Base-by-base conservation (phyloP, 1,140 invertebrate species). In the Nebria ingens region DNA sequence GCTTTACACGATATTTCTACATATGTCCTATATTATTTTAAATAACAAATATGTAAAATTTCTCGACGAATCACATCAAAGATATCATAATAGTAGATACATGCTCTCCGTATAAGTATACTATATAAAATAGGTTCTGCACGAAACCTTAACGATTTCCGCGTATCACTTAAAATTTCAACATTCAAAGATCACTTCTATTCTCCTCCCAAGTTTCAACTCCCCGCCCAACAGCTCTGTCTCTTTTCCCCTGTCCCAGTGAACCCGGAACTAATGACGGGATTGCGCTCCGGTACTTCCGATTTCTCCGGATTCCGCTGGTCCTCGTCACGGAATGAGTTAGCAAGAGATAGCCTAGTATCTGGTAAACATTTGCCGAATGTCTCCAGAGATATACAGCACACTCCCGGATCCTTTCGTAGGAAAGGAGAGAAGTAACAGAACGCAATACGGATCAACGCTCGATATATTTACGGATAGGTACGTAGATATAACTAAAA, bases 181-280 rank as follows among this genome's bases (percentile, higher is more conserved):
- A 13, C 40, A 45, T 45, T 45, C 15, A 45, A 45, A 45, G 40
- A 45, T 45, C 40, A n/a, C n/a, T n/a, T n/a, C n/a, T n/a, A n/a
- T n/a, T n/a, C n/a, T n/a, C n/a, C n/a, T n/a, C n/a, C n/a, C n/a
- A n/a, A n/a, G n/a, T n/a, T n/a, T n/a, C n/a, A n/a, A n/a, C n/a
- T n/a, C n/a, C n/a, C n/a, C n/a, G 40, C 40, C 9, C 40, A 45
- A 12, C 9, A 45, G 40, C 15, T 17, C 6, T 17, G 40, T 11
- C 17, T 17, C 40, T 17, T 45, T 34, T 34, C 25, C 25, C 25
- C 25, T 34, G 25, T 34, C 25, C n/a, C n/a, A n/a, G 6, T n/a
- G 6, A 9, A 34, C 40, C 6, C 15, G 6, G 40, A 45, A 45
- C 40, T 45, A 45, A 45, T 45, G 40, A 45, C 40, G 6, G 40